Conservation (phyloP, 2,888 invertebrate genomes). For the Salpingus planirostris region DNA sequence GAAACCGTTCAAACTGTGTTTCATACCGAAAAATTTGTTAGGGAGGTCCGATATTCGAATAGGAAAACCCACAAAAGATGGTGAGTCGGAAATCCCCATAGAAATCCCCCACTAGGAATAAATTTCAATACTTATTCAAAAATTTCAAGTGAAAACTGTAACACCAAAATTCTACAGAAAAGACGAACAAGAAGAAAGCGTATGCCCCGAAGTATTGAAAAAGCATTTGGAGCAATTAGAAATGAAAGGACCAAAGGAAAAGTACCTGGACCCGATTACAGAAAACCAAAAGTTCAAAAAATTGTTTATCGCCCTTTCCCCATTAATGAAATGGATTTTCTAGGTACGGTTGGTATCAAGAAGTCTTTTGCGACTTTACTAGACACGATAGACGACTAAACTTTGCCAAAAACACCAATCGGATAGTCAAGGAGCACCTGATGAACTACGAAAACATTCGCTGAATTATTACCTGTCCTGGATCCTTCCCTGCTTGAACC, state of each 20-base stretch:
- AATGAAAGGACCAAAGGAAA: slow-evolving; percentile 29
- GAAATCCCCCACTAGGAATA: neutral
- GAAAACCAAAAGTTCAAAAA: slow-evolving; percentile 37
- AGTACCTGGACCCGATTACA: slow-evolving; percentile 29
- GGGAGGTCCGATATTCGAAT: slow-evolving; percentile 26
- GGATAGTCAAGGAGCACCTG: slow-evolving; percentile 33
- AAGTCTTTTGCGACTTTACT: slow-evolving; percentile 24
- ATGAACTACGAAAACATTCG: slow-evolving; percentile 35
- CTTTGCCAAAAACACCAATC: slow-evolving; percentile 43
- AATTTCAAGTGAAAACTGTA: slow-evolving; percentile 28
- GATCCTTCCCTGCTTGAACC: slow-evolving; percentile 83
- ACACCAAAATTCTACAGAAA: slow-evolving; percentile 34
- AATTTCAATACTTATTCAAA: neutral
- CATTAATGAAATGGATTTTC: slow-evolving; percentile 4
- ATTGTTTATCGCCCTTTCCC: neutral
- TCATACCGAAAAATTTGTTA: slow-evolving; percentile 25
- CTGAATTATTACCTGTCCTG: slow-evolving; percentile 61
- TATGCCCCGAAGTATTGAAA: slow-evolving; percentile 17
- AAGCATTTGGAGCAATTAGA: slow-evolving; percentile 29
- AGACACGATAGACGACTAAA: slow-evolving; percentile 33
- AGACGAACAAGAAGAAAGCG: slow-evolving; percentile 16
- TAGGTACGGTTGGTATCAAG: slow-evolving; percentile 43
- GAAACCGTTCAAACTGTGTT: slow-evolving; percentile 34
- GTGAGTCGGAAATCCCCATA: slow-evolving; percentile 17
- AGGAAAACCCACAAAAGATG: slow-evolving; percentile 20